Conservation (phyloP, 2,797 vertebrate species). For the Dicrostonyx torquatus region DNA sequence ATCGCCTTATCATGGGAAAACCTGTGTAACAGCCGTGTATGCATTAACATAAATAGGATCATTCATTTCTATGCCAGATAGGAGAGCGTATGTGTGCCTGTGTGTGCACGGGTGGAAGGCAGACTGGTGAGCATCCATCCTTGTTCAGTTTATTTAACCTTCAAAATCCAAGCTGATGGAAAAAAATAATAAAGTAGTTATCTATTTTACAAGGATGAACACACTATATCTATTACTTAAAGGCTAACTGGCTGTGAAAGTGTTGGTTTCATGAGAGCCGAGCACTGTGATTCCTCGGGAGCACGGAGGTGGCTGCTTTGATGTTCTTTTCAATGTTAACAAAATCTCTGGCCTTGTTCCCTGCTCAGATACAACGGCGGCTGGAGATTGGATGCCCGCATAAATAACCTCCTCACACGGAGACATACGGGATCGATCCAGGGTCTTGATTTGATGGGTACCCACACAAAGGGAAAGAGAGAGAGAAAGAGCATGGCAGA, state of each 20-base stretch:
- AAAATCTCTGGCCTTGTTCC: constrained; percentile 98
- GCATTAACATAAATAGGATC: constrained; percentile 99
- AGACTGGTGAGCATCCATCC: constrained; percentile 91
- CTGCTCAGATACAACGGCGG: constrained; percentile 97
- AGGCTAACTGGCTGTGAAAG: constrained; percentile 99
- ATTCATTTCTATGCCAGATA: constrained; percentile 98
- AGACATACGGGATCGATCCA: constrained; percentile 96
- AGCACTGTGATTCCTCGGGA: constrained; percentile 92
- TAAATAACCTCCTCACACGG: constrained; percentile 98
- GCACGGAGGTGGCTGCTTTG: constrained; percentile 94
- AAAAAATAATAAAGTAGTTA: constrained; percentile 99
- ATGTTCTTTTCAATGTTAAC: constrained; percentile 99
- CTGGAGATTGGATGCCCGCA: constrained; percentile 99
- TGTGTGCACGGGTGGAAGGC: constrained; percentile 81
- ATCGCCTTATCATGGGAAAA: constrained; percentile 99
- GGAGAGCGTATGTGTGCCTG: constrained; percentile 87
- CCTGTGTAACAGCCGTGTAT: constrained; percentile 99
- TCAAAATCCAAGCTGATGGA: constrained; percentile 97
- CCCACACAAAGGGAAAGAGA: constrained; percentile 93
- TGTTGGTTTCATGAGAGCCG: constrained; percentile 94
- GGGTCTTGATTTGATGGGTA: constrained; percentile 97
- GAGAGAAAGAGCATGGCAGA: constrained; percentile 81
- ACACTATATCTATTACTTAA: constrained; percentile 99
- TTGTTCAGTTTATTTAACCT: constrained; percentile 98
- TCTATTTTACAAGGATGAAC: constrained; percentile 99